Percentiles rank a stretch among this genome's conserved stretches.
Conservation (phyloP, 2,888 invertebrate species). For the Apamea anceps region DNA sequence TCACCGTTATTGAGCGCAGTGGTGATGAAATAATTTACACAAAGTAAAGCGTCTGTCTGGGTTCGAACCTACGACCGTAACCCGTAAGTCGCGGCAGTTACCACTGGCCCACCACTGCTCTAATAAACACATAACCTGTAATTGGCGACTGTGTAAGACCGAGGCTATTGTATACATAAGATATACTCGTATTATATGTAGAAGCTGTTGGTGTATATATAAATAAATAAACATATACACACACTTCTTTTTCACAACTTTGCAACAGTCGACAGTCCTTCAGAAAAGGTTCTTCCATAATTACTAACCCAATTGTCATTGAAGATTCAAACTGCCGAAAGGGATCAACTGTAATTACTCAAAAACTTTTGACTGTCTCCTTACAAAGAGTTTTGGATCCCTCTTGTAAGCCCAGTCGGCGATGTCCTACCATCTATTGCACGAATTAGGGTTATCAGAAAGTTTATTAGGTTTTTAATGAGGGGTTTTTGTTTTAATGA, state of each 20-base stretch:
- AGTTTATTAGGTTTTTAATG: background rate
- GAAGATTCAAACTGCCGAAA: conserved; percentile 66
- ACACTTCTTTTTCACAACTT: background rate
- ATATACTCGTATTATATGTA: no score
- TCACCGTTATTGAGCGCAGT: no score
- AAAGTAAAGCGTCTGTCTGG: no score
- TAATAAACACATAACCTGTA: no score
- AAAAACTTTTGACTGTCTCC: conserved; percentile 77
- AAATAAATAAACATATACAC: no score
- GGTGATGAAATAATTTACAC: no score
- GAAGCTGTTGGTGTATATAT: no score
- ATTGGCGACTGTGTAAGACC: no score
- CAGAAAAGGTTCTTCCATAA: conserved; percentile 31
- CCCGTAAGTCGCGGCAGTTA: no score
- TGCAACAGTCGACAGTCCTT: background rate
- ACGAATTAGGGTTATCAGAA: conserved; percentile 50
- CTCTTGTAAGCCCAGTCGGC: conserved; percentile 20
- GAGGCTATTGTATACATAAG: no score
- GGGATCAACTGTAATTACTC: conserved; percentile 75
- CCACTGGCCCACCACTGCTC: no score
- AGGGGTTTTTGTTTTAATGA: background rate
- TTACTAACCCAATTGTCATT: conserved; percentile 55
- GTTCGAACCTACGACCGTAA: no score
- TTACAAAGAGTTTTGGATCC: conserved; percentile 64
- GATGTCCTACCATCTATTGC: conserved; percentile 2